Evolutionary conservation across 2,888 invertebrate species (phyloP), one percentile per base, ranked within the genome.

Genomic region (Leptinotarsa juncta): DNA sequence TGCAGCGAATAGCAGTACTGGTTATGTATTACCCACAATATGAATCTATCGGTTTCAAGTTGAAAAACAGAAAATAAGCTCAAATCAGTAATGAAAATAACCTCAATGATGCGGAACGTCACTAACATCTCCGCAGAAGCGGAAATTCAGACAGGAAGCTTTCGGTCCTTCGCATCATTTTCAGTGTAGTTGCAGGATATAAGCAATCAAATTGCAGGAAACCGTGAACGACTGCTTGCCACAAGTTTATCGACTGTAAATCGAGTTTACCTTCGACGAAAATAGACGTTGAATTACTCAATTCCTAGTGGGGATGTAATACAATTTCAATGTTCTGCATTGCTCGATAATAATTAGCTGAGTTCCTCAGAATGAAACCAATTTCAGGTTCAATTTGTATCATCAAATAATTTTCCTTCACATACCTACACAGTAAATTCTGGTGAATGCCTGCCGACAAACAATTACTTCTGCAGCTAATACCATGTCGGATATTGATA

Each of bases 151-250:
- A 48, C 16, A 70, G 75, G 75, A 75, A 72, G 71, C 66, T 53
- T 75, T 60, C 70, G 70, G 70, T 23, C 55, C 32, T 55, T 72
- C 72, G 49, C 67, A 72, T 65, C 70, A 75, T 72, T 72, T 70
- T 65, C 67, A 62, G 67, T 70, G 70, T 51, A 70, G 65, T 70
- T 42, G 49, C 42, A 69, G 75, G 75, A 75, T 72, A 75, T 75
- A 72, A 72, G 67, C 72, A 72, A 75, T 75, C 72, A 70, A 70
- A 75, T 60, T 67, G 48, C 72, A 72, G 72, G 72, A 72, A 70
- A 32, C 42, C 70, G 50, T 2, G 70, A 60, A 65, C 67, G 62
- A 51, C 75, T 62, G 69, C 72, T 75, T 72, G 62, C 67, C 67
- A 51, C 67, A 32, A 51, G 70, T 51, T 72, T 62, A 70, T 70